A percentile compares a stretch with the other conserved stretches of the same genome.
Evolutionary conservation across 1,140 invertebrate species (phyloP).

Genomic region (Vollenhovia emeryi): DNA sequence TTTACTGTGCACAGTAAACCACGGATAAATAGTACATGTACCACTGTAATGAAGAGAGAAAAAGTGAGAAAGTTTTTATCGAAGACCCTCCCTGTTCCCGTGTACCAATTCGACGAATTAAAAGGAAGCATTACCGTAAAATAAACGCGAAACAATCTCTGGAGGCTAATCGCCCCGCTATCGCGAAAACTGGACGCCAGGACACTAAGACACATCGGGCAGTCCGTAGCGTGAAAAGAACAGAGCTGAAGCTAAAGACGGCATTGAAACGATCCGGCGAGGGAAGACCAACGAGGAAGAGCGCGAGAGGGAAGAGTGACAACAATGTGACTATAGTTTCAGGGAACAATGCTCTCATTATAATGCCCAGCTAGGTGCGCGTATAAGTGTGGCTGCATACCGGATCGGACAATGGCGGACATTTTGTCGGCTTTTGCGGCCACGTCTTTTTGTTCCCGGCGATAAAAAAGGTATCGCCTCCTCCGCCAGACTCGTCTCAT

Average conservation of each 20-base stretch:
- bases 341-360: constrained; percentile 84
- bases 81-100: not conserved
- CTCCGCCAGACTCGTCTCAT: constrained; percentile 36
- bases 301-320: constrained; percentile 70
- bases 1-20: no score
- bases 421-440: constrained; percentile 70
- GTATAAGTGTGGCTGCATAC: constrained; percentile 64
- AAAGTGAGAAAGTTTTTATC: not conserved
- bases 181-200: not conserved
- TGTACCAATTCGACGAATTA: not conserved
- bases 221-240: constrained; percentile 25
- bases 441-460: constrained; percentile 69
- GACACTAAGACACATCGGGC: constrained; percentile 15
- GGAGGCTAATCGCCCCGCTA: not conserved
- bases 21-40: no score
- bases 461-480: constrained; percentile 73
- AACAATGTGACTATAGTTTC: constrained; percentile 84
- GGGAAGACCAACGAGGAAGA: not conserved
- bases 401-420: constrained; percentile 72
- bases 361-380: constrained; percentile 75
- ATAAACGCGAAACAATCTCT: not conserved
- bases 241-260: constrained; percentile 28
- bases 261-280: constrained; percentile 12
- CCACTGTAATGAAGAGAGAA: not conserved
- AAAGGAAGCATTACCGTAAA: not conserved